Conservation (phyloP, 1,140 invertebrate species). For the Bombus terrestris region DNA sequence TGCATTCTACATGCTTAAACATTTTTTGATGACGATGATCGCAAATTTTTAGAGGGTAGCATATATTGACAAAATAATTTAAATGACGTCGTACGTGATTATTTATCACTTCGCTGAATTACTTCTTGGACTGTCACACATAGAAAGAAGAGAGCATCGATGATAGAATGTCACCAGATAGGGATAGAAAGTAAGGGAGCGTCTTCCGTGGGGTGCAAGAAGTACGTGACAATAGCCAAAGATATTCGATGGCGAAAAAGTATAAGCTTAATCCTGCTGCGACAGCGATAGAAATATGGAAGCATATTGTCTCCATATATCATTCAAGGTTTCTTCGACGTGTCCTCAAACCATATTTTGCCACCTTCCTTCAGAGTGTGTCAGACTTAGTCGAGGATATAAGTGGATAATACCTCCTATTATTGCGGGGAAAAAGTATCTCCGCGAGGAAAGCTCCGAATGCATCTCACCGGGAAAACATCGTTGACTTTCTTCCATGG, state of each 20-base stretch:
- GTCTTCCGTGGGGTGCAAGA: conserved; percentile 45
- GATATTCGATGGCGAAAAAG: conserved; percentile 69
- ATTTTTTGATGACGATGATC: neutral
- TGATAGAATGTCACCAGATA: neutral
- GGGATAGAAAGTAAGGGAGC: conserved; percentile 7
- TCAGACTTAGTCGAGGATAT: conserved; percentile 35
- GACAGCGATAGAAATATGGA: conserved; percentile 72
- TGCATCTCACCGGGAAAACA: neutral
- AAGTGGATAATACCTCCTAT: conserved; percentile 21
- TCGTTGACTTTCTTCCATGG: neutral
- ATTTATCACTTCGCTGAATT: conserved; percentile 60
- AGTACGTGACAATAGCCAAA: conserved; percentile 72
- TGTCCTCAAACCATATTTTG: conserved; percentile 37
- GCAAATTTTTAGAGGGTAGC: neutral
- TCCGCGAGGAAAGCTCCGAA: neutral
- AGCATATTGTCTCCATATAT: conserved; percentile 72
- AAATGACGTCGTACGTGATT: conserved; percentile 31
- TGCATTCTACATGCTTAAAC: too few species aligned
- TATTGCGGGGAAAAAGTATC: neutral
- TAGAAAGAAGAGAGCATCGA: neutral
- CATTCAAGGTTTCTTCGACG: conserved; percentile 66
- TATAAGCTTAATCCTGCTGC: conserved; percentile 71
- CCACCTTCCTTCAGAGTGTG: conserved; percentile 1
- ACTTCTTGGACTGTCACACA: neutral
- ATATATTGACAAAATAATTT: neutral